These are phyloP conservation scores for Xenopus petersii DNA, from an alignment of 2,797 vertebrate species.

Conservation along the genomic window DNA sequence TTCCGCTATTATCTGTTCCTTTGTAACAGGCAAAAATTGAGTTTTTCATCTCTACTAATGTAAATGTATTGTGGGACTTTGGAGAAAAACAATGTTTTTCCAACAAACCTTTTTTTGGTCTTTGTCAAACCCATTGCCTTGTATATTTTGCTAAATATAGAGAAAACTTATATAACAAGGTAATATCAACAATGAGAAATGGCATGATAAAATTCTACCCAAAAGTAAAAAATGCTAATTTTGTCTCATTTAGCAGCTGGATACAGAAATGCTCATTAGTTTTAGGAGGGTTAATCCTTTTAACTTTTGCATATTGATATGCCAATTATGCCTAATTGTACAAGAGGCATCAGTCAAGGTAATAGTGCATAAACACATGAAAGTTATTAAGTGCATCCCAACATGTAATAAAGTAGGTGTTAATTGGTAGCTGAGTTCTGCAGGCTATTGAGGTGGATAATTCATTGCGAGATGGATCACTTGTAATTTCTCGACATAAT, in stretches of 20 bases:
- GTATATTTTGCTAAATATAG: conserved; percentile 67
- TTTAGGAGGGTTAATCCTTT: conserved; percentile 98
- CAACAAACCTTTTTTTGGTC: conserved; percentile 51
- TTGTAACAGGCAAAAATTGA: conserved; percentile 13
- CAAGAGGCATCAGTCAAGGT: conserved; percentile 95
- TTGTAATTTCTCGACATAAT: conserved; percentile 84
- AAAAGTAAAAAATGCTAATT: conserved; percentile 96
- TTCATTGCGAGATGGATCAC: conserved; percentile 84
- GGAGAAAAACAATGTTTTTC: conserved; percentile 54
- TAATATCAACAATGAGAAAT: conserved; percentile 83
- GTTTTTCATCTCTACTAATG: not conserved
- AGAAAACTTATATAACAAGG: conserved; percentile 82
- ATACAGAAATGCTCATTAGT: conserved; percentile 92
- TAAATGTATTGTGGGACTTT: conserved; percentile 11
- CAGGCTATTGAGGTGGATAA: conserved; percentile 89
- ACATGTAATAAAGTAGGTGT: conserved; percentile 90
- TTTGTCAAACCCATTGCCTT: conserved; percentile 68
- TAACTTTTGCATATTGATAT: conserved; percentile 98
- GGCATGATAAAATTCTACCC: conserved; percentile 83
- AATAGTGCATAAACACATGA: conserved; percentile 95
- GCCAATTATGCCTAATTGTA: conserved; percentile 95
- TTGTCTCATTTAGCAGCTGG: conserved; percentile 91
- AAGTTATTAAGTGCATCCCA: conserved; percentile 88
- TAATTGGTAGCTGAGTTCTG: conserved; percentile 90
- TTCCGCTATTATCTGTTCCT: conserved; percentile 38